Base-by-base conservation (phyloP, 2,888 invertebrate species). In the Apamea epomidion region DNA sequence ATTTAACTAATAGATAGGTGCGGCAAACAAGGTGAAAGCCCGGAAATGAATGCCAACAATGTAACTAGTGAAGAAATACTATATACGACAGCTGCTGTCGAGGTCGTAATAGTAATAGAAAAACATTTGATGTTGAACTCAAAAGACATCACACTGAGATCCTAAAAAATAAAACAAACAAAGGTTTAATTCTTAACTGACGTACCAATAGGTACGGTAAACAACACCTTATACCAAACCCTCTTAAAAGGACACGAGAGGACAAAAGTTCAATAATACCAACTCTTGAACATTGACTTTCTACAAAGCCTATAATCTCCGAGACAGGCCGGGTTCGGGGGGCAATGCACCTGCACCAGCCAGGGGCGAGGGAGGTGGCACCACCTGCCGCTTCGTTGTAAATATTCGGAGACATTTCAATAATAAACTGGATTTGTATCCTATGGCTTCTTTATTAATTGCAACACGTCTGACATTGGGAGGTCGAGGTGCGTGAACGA, bases 291-390 rank as follows among this genome's bases (percentile, higher is more conserved):
- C 84, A 79, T 76, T 75, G 76, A 85, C 86, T 85, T 88, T 86
- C 80, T 79, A 86, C 77, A 72, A 79, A 82, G 81, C 82, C 79
- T 77, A 80, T 84, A 89, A 90, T 85, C 82, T 81, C 79, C 81
- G 85, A 84, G 89, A 82, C 88, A 83, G 82, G 86, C 60, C 88
- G 85, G 88, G 91, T 92, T 93, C 87, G 92, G 91, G 90, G 93
- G 92, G 87, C 93, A 91, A 92, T 93, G 94, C 94, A 95, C 94
- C 94, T 94, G 92, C 89, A 60, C 37, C 72, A 85, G 74, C 29
- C 67, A 80, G 84, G 82, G 71, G 78, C 74, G 81, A 84, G 83
- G 85, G 82, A 78, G 83, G 84, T 54, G 60, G 58, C 71, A 83
- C 91, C 95, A 95, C 94, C 95, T 95, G 95, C 93, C 94, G 92